Conservation (phyloP, 2,113 vertebrate genomes). For the Seriola dumerili region DNA sequence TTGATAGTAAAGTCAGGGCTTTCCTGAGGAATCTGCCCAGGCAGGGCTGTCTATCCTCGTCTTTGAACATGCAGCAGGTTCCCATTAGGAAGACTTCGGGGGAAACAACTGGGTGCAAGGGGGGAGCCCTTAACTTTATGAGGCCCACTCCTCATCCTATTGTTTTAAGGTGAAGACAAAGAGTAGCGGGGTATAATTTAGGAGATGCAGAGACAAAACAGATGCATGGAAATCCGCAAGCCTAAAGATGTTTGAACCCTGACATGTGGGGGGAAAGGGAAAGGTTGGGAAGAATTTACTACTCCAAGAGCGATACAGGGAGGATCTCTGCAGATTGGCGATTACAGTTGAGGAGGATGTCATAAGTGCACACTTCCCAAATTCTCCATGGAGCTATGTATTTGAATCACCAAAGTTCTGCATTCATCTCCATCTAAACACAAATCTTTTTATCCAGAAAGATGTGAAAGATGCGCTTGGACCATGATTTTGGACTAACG, state of each 20-base stretch:
- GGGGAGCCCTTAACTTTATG: conserved; percentile 55
- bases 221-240: conserved; percentile 61
- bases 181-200: conserved; percentile 38
- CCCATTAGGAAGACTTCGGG: conserved; percentile 68
- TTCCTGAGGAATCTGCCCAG: conserved; percentile 71
- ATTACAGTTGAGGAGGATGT: conserved; percentile 3
- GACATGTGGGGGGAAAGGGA: conserved; percentile 41
- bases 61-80: conserved; percentile 80
- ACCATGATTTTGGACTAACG: neutral
- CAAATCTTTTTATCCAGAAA: neutral
- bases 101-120: conserved; percentile 31
- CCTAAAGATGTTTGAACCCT: conserved; percentile 53
- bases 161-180: conserved; percentile 63
- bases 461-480: neutral
- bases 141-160: conserved; percentile 57
- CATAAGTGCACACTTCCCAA: conserved; percentile 11
- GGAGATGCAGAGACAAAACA: conserved; percentile 47
- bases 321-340: conserved; percentile 23
- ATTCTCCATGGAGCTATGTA: conserved; percentile 6
- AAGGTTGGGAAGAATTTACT: conserved; percentile 44
- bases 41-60: conserved; percentile 49
- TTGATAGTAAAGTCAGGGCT: conserved; percentile 76
- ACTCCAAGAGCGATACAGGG: neutral
- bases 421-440: neutral
- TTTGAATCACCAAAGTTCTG: neutral